Evolutionary conservation across 2,113 vertebrate genomes (phyloP).

Genomic region (Grantiella picta): DNA sequence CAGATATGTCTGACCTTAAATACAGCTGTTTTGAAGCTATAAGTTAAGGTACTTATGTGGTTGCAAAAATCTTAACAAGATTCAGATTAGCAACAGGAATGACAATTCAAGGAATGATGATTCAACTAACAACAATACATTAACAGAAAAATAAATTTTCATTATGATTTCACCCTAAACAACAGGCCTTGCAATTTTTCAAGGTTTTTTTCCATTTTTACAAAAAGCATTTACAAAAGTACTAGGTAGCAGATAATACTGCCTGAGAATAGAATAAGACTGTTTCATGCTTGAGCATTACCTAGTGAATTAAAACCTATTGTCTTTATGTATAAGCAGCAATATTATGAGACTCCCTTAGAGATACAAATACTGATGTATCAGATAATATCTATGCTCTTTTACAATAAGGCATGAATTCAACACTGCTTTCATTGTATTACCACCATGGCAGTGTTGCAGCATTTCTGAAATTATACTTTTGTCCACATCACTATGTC

Average conservation of each 20-base stretch:
- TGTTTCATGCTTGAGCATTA: neutral
- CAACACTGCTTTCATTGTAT: neutral
- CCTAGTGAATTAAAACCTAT: neutral
- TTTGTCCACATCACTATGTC: neutral
- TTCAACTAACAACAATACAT: neutral
- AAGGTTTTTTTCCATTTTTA: neutral
- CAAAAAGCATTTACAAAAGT: neutral
- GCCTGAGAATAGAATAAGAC: neutral
- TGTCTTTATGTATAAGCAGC: neutral
- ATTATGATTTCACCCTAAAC: neutral
- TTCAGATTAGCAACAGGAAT: neutral
- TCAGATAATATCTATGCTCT: neutral
- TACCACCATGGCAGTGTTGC: neutral
- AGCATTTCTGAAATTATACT: slow-evolving; percentile 16
- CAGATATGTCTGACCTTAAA: neutral
- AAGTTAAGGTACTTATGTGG: neutral
- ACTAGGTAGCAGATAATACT: neutral
- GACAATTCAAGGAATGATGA: neutral
- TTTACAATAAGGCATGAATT: neutral
- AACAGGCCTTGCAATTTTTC: neutral
- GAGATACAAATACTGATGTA: neutral
- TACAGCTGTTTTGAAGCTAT: neutral
- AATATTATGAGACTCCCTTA: neutral
- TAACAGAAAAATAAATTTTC: neutral
- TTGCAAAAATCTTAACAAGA: neutral